Evolutionary conservation across 2,113 vertebrate species (phyloP).

Genomic region (Manacus vitellinus): DNA sequence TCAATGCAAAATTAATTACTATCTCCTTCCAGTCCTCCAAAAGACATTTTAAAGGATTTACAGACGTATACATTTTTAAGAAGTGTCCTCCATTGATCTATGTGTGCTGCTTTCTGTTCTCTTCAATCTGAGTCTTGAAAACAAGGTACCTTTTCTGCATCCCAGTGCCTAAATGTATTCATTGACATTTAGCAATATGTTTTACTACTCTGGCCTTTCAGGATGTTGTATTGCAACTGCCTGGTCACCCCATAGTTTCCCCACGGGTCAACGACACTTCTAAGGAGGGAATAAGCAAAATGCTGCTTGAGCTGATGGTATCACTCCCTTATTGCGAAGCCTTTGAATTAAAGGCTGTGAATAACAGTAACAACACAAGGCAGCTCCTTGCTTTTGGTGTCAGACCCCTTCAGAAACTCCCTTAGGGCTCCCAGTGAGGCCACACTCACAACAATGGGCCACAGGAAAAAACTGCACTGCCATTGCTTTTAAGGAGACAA

Average conservation of each 20-base stretch:
- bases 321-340: not conserved
- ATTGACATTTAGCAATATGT: slow-evolving; percentile 66
- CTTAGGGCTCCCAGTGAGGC: not conserved
- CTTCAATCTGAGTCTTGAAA: slow-evolving; percentile 18
- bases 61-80: slow-evolving; percentile 4
- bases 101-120: not conserved
- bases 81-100: slow-evolving; percentile 25
- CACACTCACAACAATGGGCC: not conserved
- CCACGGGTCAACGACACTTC: not conserved
- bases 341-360: slow-evolving; percentile 23
- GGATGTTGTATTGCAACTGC: not conserved
- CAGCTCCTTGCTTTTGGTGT: not conserved
- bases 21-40: not conserved
- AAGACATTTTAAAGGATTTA: slow-evolving; percentile 52
- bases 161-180: slow-evolving; percentile 44
- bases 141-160: slow-evolving; percentile 20
- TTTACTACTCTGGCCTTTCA: slow-evolving; percentile 68
- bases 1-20: slow-evolving; percentile 38
- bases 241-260: not conserved
- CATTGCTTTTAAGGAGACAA: not conserved
- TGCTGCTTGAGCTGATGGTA: not conserved
- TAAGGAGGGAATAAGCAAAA: slow-evolving; percentile 16
- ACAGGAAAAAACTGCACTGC: not conserved
- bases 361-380: not conserved
- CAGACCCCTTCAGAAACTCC: not conserved